Percentiles rank a stretch among this genome's conserved stretches.
phyloP scores from a whole-genome alignment of 2,113 vertebrate species.

The Ivindomyrus marchei region DNA sequence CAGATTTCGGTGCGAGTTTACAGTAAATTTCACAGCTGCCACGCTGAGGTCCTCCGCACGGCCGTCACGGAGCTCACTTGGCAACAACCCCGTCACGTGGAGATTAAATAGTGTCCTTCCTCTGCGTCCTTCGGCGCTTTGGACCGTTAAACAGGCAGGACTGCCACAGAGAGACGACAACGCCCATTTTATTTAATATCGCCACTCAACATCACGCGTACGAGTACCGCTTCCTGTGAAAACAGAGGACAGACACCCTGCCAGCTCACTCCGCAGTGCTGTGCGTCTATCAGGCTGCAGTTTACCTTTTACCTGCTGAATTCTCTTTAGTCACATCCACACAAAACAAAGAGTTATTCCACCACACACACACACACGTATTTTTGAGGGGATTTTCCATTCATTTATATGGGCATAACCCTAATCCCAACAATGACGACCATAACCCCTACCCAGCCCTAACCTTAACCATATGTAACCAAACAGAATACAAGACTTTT shows the following conservation, averaged over 20 bases:
- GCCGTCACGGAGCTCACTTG: not conserved
- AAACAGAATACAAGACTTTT: not conserved
- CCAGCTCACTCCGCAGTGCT: not conserved
- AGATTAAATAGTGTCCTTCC: conserved; percentile 1
- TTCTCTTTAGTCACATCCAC: not conserved
- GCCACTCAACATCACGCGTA: not conserved
- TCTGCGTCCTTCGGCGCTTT: not conserved
- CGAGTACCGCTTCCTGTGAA: not conserved
- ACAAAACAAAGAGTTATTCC: not conserved
- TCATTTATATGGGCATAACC: not conserved
- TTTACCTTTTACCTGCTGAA: not conserved
- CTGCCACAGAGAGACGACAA: not conserved
- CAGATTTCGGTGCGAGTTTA: not conserved
- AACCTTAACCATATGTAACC: not conserved
- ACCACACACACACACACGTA: not conserved
- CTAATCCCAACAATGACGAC: not conserved
- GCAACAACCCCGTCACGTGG: not conserved
- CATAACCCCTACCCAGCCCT: not conserved
- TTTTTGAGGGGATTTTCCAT: not conserved
- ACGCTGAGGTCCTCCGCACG: not conserved
- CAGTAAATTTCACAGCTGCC: not conserved
- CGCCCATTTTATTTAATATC: not conserved
- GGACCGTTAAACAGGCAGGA: not conserved
- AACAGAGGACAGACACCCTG: not conserved
- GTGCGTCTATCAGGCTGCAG: not conserved